Conservation (phyloP, 2,113 vertebrate genomes). For the Anarhynchus alexandrinus region DNA sequence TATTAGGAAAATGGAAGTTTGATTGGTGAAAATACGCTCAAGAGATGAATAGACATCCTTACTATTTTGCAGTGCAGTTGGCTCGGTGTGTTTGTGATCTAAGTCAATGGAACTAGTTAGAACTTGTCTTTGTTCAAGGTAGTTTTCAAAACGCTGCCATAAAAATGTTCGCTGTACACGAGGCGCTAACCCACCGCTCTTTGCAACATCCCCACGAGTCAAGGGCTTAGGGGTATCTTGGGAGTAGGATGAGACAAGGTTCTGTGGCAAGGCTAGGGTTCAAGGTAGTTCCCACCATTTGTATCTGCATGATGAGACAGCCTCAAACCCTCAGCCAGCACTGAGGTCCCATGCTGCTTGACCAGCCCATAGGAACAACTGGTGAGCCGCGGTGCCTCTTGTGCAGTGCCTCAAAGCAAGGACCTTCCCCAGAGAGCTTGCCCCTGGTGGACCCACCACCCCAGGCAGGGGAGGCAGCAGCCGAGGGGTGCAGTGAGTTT, state of each 20-base stretch:
- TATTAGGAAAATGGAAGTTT: conserved; percentile 31
- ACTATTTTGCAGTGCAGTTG: conserved; percentile 6
- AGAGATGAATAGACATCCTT: conserved; percentile 32
- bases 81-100: conserved; percentile 11
- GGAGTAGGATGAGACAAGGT: background rate
- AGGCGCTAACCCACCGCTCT: background rate
- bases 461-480: background rate
- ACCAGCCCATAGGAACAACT: background rate
- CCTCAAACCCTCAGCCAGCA: background rate
- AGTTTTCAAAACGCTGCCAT: background rate
- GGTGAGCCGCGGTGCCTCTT: background rate
- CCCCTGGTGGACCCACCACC: fast-evolving
- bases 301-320: background rate
- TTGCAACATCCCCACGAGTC: background rate
- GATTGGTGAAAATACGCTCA: conserved; percentile 33
- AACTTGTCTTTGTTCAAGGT: background rate
- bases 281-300: background rate
- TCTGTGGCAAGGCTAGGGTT: background rate
- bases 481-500: background rate
- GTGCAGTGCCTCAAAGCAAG: background rate
- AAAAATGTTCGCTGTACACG: background rate
- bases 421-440: background rate
- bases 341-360: background rate
- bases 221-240: background rate
- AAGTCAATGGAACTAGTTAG: background rate